Conservation (phyloP, 2,113 vertebrate genomes). For the Rallus limicola region DNA sequence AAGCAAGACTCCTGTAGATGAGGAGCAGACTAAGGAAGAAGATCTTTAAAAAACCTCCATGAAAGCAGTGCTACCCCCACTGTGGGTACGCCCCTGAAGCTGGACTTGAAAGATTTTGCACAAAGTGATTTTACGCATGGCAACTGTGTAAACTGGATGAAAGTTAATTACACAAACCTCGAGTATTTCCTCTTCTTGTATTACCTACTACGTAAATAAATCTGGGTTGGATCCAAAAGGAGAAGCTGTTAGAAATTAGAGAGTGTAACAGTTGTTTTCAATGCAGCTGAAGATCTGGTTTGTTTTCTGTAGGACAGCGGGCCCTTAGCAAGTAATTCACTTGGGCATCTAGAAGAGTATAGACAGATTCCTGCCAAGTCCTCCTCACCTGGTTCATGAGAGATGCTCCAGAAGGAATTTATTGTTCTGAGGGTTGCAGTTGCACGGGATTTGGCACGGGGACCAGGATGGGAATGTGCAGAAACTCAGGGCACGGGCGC, state of each 20-base stretch:
- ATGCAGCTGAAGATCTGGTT: not conserved
- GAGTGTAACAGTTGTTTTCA: not conserved
- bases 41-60: not conserved
- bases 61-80: not conserved
- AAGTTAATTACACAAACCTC: not conserved
- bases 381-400: not conserved
- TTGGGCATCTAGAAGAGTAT: not conserved
- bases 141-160: not conserved
- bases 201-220: not conserved
- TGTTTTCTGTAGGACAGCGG: not conserved
- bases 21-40: not conserved
- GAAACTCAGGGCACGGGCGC: not conserved
- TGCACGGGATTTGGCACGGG: not conserved
- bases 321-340: not conserved
- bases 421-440: not conserved
- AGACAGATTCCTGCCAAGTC: not conserved
- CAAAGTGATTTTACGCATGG: not conserved
- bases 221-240: not conserved
- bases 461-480: not conserved
- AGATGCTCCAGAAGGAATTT: not conserved
- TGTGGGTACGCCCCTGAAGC: not conserved
- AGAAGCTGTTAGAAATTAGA: not conserved
- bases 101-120: not conserved
- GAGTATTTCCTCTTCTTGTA: slow-evolving; percentile 11
- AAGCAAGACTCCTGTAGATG: not conserved